These are phyloP conservation scores for Silurus glanis DNA, from an alignment of 2,113 vertebrate species.

Conservation along the genomic window DNA sequence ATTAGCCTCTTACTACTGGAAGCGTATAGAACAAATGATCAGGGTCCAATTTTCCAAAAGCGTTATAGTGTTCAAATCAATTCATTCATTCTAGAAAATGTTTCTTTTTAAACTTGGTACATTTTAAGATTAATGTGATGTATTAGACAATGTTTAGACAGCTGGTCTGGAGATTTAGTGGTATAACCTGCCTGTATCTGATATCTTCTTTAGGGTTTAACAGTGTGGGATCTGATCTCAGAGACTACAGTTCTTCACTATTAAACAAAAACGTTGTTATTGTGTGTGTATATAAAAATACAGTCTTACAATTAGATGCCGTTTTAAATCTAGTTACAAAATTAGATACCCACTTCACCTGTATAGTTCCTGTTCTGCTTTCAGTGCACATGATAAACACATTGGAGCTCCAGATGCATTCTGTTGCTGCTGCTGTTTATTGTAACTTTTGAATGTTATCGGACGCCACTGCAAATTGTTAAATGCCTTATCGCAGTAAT, in stretches of 20 bases:
- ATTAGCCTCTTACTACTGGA: conserved; percentile 2
- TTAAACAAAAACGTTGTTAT: not conserved
- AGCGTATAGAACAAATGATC: conserved; percentile 41
- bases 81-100: not conserved
- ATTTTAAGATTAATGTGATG: not conserved
- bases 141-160: conserved; percentile 1
- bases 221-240: not conserved
- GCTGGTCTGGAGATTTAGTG: not conserved
- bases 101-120: conserved; percentile 16
- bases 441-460: conserved; percentile 28
- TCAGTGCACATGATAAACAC: conserved; percentile 22
- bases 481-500: conserved; percentile 46
- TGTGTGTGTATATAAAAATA: not conserved
- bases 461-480: conserved; percentile 23
- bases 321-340: not conserved
- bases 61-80: not conserved
- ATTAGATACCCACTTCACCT: not conserved
- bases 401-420: conserved; percentile 11
- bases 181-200: not conserved
- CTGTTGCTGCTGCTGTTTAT: conserved; percentile 30
- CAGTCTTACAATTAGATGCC: not conserved
- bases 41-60: conserved; percentile 14
- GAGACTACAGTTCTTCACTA: conserved; percentile 9
- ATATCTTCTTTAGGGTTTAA: not conserved
- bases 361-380: conserved; percentile 9